phyloP scores from a whole-genome alignment of 2,888 invertebrate genomes.

The Phania funesta region DNA sequence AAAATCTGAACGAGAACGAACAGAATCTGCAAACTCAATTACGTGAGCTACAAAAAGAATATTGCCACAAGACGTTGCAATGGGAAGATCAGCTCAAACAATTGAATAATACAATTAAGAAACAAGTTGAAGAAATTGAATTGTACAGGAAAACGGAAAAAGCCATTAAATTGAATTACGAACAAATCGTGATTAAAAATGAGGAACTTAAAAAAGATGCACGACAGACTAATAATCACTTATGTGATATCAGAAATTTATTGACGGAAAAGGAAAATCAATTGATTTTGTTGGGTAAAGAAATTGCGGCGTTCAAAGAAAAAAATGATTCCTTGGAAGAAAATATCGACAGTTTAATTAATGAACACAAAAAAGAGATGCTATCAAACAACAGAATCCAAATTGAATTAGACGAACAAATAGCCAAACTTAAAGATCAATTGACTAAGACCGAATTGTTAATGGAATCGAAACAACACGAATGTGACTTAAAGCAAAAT shows the following conservation, averaged over 20 bases:
- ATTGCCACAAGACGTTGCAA: slow-evolving; percentile 28
- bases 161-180: slow-evolving; percentile 64
- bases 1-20: not conserved
- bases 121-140: slow-evolving; percentile 46
- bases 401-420: slow-evolving; percentile 26
- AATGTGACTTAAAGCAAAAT: slow-evolving; percentile 25
- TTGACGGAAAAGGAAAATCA: slow-evolving; percentile 67
- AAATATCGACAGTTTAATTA: slow-evolving; percentile 56
- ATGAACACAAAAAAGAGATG: slow-evolving; percentile 55
- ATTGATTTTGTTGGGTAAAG: slow-evolving; percentile 55
- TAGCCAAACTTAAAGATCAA: slow-evolving; percentile 26
- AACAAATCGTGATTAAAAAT: slow-evolving; percentile 65
- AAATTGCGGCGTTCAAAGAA: slow-evolving; percentile 56
- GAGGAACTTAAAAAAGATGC: slow-evolving; percentile 62
- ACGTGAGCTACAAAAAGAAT: slow-evolving; percentile 15
- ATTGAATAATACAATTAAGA: slow-evolving; percentile 41
- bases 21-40: slow-evolving; percentile 30
- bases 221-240: slow-evolving; percentile 58
- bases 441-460: slow-evolving; percentile 14
- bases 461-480: slow-evolving; percentile 47
- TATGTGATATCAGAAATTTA: slow-evolving; percentile 62
- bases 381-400: not conserved
- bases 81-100: slow-evolving; percentile 53
- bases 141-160: slow-evolving; percentile 48
- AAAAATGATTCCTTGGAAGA: slow-evolving; percentile 65